phyloP scores from a whole-genome alignment of 1,140 invertebrate genomes.

The Trichonephila inaurata region DNA sequence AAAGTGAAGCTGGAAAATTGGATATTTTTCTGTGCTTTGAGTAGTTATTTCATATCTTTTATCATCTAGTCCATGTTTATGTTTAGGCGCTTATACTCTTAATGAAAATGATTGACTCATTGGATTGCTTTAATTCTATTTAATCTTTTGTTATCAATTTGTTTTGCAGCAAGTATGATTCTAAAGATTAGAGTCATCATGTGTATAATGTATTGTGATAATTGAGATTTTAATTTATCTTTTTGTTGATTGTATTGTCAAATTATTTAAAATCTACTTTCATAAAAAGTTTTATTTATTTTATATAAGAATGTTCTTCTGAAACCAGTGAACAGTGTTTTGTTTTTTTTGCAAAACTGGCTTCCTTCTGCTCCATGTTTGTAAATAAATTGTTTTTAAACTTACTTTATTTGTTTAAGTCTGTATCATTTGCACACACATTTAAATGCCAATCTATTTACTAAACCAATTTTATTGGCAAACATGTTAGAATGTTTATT shows the following conservation, averaged over 20 bases:
- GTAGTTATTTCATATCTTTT: not conserved
- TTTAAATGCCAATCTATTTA: too few species aligned
- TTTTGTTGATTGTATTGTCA: not conserved
- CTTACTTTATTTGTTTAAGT: not conserved
- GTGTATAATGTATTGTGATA: not conserved
- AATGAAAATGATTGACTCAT: not conserved
- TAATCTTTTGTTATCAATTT: not conserved
- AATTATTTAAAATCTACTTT: not conserved
- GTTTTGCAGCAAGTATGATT: not conserved
- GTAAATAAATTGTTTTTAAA: slow-evolving; percentile 35
- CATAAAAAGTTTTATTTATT: not conserved
- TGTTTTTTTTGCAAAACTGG: not conserved
- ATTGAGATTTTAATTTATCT: slow-evolving; percentile 10
- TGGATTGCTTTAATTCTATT: not conserved
- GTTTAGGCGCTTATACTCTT: slow-evolving; percentile 8
- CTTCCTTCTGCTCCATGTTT: not conserved
- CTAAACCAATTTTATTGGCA: too few species aligned
- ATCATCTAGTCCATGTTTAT: slow-evolving; percentile 14
- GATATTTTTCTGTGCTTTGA: not conserved
- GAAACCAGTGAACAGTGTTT: not conserved
- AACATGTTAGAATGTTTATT: too few species aligned
- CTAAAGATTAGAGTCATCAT: not conserved
- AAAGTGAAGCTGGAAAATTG: not conserved
- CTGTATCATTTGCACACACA: too few species aligned
- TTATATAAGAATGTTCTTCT: not conserved